A percentile compares a stretch with the other conserved stretches of the same genome.
Conservation (phyloP, 2,113 vertebrate genomes). For the Phyllostomus discolor region DNA sequence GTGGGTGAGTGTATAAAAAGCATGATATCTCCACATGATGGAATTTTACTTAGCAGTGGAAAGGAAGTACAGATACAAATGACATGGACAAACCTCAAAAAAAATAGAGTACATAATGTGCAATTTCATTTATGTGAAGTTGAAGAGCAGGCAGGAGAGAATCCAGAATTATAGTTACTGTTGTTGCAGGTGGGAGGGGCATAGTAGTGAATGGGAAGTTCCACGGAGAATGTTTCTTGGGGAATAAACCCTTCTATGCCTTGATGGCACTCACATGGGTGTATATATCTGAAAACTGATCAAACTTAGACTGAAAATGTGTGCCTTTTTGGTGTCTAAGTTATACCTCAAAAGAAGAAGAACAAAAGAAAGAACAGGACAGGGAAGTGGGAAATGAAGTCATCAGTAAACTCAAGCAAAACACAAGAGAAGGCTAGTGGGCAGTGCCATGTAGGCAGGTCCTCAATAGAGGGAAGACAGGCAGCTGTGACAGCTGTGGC, state of each 20-base stretch:
- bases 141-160: neutral
- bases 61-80: neutral
- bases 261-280: neutral
- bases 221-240: neutral
- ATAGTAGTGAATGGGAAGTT: neutral
- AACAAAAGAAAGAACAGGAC: neutral
- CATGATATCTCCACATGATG: neutral
- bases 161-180: neutral
- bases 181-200: neutral
- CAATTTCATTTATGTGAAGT: neutral
- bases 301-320: neutral
- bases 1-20: neutral
- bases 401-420: constrained; percentile 1
- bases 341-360: neutral
- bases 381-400: neutral
- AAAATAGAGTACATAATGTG: neutral
- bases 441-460: neutral
- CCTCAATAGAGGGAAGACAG: neutral
- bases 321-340: neutral
- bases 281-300: neutral
- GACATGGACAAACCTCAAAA: neutral
- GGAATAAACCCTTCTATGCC: neutral
- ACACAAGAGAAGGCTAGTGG: neutral
- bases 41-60: constrained; percentile 1
- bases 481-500: neutral